A percentile compares a stretch with the other conserved stretches of the same genome.
phyloP scores from a whole-genome alignment of 2,113 vertebrate genomes.

The Percopsis transmontana region DNA sequence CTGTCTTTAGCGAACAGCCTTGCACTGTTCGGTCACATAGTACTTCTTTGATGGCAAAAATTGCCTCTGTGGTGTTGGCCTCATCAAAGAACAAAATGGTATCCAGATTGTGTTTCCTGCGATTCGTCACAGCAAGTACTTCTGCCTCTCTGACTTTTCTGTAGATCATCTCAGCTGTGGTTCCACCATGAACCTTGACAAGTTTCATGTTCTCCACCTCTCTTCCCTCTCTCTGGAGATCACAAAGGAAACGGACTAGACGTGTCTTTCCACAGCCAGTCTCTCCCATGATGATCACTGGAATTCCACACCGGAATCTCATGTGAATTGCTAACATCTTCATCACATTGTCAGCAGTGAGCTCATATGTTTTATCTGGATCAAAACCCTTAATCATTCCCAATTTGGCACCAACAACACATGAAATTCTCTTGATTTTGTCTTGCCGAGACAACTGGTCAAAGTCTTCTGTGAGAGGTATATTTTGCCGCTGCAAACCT shows the following conservation, averaged over 20 bases:
- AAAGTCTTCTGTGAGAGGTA: constrained; percentile 78
- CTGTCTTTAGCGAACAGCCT: constrained; percentile 65
- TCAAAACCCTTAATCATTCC: constrained; percentile 63
- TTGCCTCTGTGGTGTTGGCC: constrained; percentile 82
- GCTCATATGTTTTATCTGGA: constrained; percentile 80
- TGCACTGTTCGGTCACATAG: constrained; percentile 77
- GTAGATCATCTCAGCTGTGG: constrained; percentile 77
- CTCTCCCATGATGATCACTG: constrained; percentile 83
- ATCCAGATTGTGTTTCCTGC: constrained; percentile 58
- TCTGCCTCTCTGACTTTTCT: constrained; percentile 76
- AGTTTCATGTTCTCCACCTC: constrained; percentile 77
- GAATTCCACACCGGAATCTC: constrained; percentile 81
- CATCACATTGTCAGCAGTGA: constrained; percentile 83
- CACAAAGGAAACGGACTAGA: constrained; percentile 79
- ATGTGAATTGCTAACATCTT: constrained; percentile 85
- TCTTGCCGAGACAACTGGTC: constrained; percentile 66
- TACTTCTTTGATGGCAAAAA: constrained; percentile 82
- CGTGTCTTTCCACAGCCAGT: constrained; percentile 83
- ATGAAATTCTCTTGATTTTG: constrained; percentile 76
- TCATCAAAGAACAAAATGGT: constrained; percentile 83
- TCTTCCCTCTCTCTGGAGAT: constrained; percentile 68
- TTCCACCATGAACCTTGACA: constrained; percentile 81
- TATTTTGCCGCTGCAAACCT: constrained; percentile 66
- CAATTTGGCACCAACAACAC: constrained; percentile 73
- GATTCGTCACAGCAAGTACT: constrained; percentile 65